Base-by-base conservation (phyloP, 2,888 invertebrate species). In the Standfussiana lucernea region DNA sequence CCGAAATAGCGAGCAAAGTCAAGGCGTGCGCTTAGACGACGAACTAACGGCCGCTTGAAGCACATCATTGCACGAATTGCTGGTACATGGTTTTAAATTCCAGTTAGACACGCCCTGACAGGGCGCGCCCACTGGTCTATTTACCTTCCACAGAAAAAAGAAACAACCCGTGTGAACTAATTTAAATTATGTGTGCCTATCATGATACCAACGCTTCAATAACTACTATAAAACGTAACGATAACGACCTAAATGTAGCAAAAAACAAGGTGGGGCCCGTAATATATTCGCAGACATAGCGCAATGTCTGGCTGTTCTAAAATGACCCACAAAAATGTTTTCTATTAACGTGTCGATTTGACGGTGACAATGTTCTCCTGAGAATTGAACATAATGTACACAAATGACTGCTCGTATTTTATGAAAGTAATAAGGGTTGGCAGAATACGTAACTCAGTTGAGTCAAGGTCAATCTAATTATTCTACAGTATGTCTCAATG, bases 1-100 rank as follows among this genome's bases (percentile, higher is more conserved):
- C 93, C 92, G 92, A 96, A 95, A 96, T 96, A 96, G 96, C 96
- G 94, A 92, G 94, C 95, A 95, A 96, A 96, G 96, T 95, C 96
- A 96, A 95, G 96, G 96, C 95, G 95, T 94, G 94, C 92, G 90
- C 90, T 91, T 91, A 90, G 88, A 86, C 87, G 87, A 88, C 89
- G 89, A 88, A 89, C 88, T 88, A 87, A 90, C 89, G 82, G 88
- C 78, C 84, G 81, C 84, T 89, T 89, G 70, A 86, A 90, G 89
- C 88, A 87, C 89, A 84, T 85, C 86, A 82, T 61, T 77, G 81
- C 85, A 88, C 89, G 81, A 88, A 89, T 86, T 84, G 80, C 76
- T 77, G 24, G 65, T 77, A 83, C 75, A 72, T 64, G 37, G 68
- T 88, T 88, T 86, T 75, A 82, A 85, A 86, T 87, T 84, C 71